Conservation (phyloP, 2,113 vertebrate genomes). For the Salvelinus alpinus region DNA sequence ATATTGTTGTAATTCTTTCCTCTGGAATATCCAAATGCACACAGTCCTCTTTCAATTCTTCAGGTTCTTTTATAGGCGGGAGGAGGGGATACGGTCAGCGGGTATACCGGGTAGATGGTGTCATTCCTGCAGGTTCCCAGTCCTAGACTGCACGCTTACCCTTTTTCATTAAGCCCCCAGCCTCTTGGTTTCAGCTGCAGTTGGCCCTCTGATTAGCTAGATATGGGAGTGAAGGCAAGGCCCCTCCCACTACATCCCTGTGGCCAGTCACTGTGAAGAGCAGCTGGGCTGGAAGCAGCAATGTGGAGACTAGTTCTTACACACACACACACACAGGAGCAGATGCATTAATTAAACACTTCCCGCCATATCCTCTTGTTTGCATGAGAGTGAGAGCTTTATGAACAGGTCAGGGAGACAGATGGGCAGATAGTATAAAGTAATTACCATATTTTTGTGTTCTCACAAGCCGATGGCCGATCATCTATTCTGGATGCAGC, state of each 20-base stretch:
- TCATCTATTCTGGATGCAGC: constrained; percentile 71
- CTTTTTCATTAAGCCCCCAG: constrained; percentile 56
- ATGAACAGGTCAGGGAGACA: background rate
- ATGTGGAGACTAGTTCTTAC: constrained; percentile 40
- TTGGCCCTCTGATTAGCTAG: constrained; percentile 70
- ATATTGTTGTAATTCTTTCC: constrained; percentile 22
- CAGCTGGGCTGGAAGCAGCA: constrained; percentile 43
- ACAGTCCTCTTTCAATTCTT: constrained; percentile 41
- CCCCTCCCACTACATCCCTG: constrained; percentile 73
- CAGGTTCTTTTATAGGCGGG: constrained; percentile 58
- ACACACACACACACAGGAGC: constrained; percentile 49
- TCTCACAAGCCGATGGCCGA: constrained; percentile 38
- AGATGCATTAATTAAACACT: constrained; percentile 64
- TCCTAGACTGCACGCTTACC: constrained; percentile 64
- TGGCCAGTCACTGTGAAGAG: constrained; percentile 63
- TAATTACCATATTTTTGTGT: constrained; percentile 39
- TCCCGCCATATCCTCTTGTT: constrained; percentile 61
- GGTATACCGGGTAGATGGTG: constrained; percentile 43
- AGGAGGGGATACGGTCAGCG: constrained; percentile 59
- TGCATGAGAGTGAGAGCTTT: constrained; percentile 14
- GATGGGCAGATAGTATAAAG: background rate
- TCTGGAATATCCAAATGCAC: constrained; percentile 44
- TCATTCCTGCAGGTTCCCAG: constrained; percentile 5
- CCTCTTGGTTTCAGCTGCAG: constrained; percentile 62
- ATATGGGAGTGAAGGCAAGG: constrained; percentile 55